Base-by-base conservation (phyloP, 2,888 invertebrate species). In the Electrophaes corylata region DNA sequence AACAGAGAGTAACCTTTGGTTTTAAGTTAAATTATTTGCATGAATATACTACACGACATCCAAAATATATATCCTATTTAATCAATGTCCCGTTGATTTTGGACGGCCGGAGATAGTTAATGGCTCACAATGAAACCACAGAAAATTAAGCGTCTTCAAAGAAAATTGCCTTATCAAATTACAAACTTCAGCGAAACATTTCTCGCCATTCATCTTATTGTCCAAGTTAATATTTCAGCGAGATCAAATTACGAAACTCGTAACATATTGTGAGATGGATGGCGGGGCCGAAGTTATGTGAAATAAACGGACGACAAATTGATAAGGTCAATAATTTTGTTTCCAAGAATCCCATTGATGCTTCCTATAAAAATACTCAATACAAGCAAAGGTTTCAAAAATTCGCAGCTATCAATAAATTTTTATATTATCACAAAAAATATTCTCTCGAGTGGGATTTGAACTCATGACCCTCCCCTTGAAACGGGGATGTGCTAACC, bases 211-310 rank as follows among this genome's bases (percentile, higher is more conserved):
- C 79, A 75, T 84, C 81, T 79, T 75, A 68, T 81, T 85, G 84
- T 83, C 81, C 76, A 76, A 82, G 86, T 86, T 86, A 85, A 88
- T 88, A 87, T 85, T 86, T 85, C 86, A 86, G 75, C 71, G 66
- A 84, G 85, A 86, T 87, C 87, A 88, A 88, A 88, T 88, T 86
- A 86, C 87, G 81, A 72, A 82, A 77, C 80, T 79, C 81, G 78
- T 81, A 82, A 83, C 82, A 84, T 85, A 82, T 86, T 84, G 81
- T 70, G 72, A 81, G 84, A 82, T 75, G 76, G 75, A 84, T 82
- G 76, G 77, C 62, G 75, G 73, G 77, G 76, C 67, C 70, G 71
- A 70, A 71, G 45, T 61, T 56, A 49, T 57, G 54, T 54, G 51
- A 45, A 60, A 55, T 50, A 51, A 60, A 41, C 26, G 37, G 29